Evolutionary conservation across 1,140 invertebrate species (phyloP).

Genomic region (Tyrophagus putrescentiae): DNA sequence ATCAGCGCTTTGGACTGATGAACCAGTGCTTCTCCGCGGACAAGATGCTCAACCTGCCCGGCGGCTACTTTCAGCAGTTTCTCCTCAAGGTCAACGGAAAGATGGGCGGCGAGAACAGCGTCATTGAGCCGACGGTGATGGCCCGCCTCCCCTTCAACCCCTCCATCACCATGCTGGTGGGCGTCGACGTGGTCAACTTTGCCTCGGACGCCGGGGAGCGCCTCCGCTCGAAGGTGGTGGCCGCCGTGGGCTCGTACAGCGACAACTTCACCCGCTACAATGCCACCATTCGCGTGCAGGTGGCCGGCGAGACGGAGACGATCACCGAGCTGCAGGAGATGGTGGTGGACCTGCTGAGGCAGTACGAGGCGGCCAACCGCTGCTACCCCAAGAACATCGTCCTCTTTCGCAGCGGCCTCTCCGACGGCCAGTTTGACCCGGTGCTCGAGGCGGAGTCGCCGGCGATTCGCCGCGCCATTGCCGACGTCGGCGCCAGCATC

Average conservation of each 20-base stretch:
- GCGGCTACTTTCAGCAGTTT: conserved; percentile 45
- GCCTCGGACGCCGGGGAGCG: conserved; percentile 53
- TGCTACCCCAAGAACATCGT: too few species aligned
- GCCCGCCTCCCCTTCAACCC: conserved; percentile 27
- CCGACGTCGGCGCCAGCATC: not conserved
- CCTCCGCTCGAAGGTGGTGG: conserved; percentile 61
- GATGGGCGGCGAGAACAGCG: conserved; percentile 63
- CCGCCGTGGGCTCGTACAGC: conserved; percentile 35
- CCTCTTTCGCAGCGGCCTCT: too few species aligned
- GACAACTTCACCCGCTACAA: conserved; percentile 10
- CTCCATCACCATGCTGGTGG: conserved; percentile 14
- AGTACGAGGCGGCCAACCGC: conserved; percentile 33
- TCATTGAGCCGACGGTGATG: conserved; percentile 31
- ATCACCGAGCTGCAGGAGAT: conserved; percentile 8
- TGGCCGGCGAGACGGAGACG: conserved; percentile 1
- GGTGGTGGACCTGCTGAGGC: conserved; percentile 30
- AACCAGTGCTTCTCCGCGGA: not conserved
- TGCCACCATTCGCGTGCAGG: conserved; percentile 18
- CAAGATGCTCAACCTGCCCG: not conserved
- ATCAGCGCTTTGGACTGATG: conserved; percentile 4
- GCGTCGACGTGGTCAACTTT: conserved; percentile 70
- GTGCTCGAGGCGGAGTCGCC: conserved; percentile 23
- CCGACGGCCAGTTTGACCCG: conserved; percentile 49
- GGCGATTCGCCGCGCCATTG: conserved; percentile 19
- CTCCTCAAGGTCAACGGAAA: conserved; percentile 69